Evolutionary conservation across 2,113 vertebrate genomes (phyloP).

Genomic region (Brachypteracias leptosomus): DNA sequence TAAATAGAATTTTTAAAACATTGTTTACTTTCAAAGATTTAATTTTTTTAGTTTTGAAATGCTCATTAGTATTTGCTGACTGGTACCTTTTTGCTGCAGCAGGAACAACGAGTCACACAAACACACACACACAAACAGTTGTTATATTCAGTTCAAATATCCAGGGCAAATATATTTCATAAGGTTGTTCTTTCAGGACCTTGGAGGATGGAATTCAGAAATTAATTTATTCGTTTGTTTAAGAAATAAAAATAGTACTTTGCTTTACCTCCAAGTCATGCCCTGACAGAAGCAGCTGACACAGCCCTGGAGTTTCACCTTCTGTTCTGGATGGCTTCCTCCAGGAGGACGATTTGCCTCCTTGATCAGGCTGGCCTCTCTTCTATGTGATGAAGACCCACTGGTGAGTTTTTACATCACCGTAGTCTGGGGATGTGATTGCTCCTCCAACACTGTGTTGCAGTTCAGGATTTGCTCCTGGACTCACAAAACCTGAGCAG

Average conservation of each 20-base stretch:
- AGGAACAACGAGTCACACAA: neutral
- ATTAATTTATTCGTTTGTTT: neutral
- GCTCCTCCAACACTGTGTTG: slow-evolving; percentile 34
- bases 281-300: slow-evolving; percentile 54
- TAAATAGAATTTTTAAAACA: neutral
- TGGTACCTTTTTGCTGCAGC: neutral
- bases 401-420: slow-evolving; percentile 27
- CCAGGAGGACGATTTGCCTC: neutral
- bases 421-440: slow-evolving; percentile 44
- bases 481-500: slow-evolving; percentile 71
- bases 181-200: neutral
- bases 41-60: neutral
- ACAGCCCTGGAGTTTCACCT: slow-evolving; percentile 72
- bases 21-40: neutral
- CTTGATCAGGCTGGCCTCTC: slow-evolving; percentile 17
- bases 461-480: slow-evolving; percentile 62
- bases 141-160: neutral
- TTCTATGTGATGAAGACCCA: neutral
- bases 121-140: neutral
- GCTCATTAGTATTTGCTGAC: neutral
- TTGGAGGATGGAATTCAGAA: neutral
- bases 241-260: neutral
- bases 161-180: neutral
- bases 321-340: slow-evolving; percentile 40
- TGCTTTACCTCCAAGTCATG: slow-evolving; percentile 68